Evolutionary conservation across 2,888 invertebrate genomes (phyloP).

Genomic region (Caenorhabditis angaria): DNA sequence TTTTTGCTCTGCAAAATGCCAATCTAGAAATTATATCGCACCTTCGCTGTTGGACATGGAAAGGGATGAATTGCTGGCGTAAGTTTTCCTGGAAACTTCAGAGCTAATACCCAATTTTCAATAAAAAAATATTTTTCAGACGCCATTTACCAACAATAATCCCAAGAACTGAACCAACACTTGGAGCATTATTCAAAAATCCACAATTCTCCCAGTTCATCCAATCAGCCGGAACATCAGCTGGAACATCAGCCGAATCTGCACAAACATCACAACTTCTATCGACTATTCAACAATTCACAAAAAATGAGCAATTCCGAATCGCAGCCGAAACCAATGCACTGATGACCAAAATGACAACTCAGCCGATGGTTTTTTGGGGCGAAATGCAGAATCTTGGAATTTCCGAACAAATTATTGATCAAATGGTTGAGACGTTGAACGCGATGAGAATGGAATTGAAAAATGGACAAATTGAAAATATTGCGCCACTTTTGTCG

Average conservation of each 20-base stretch:
- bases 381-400: conserved; percentile 56
- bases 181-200: conserved; percentile 47
- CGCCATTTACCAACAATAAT: too few species aligned
- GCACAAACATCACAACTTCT: too few species aligned
- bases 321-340: conserved; percentile 25
- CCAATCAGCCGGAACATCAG: conserved; percentile 17
- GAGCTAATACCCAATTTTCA: too few species aligned
- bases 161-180: not conserved
- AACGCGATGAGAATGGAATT: conserved; percentile 17
- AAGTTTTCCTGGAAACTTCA: not conserved
- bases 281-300: not conserved
- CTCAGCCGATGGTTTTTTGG: conserved; percentile 62
- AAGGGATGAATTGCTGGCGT: not conserved
- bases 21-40: conserved; percentile 71
- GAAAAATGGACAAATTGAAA: conserved; percentile 10
- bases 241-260: too few species aligned
- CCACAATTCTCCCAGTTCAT: conserved; percentile 46
- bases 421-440: conserved; percentile 35
- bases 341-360: not conserved
- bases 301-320: conserved; percentile 31
- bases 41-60: conserved; percentile 40
- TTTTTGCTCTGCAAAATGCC: conserved; percentile 74
- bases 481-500: conserved; percentile 14
- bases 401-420: conserved; percentile 64
- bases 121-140: too few species aligned